These are phyloP conservation scores for Glareola pratincola DNA, from an alignment of 2,113 vertebrate genomes.

Conservation along the genomic window DNA sequence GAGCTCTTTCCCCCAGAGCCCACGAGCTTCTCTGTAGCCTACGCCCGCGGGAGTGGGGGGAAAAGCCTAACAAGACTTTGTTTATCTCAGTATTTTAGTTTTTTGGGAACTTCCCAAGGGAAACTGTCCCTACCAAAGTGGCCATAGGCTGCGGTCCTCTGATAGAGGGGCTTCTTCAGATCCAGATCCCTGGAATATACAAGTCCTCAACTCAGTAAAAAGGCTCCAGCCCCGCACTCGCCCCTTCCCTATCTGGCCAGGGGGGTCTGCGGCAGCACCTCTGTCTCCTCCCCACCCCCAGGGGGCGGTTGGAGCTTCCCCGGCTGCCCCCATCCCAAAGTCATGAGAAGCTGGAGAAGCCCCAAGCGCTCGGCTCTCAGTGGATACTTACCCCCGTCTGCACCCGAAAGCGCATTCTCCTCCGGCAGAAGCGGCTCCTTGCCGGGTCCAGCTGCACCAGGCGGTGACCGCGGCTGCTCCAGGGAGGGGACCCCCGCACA, in stretches of 20 bases:
- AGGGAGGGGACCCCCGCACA: neutral
- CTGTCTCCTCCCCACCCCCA: neutral
- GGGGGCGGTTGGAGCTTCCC: constrained; percentile 5
- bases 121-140: constrained; percentile 98
- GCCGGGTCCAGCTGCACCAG: neutral
- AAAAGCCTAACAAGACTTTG: constrained; percentile 84
- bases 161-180: constrained; percentile 98
- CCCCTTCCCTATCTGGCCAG: neutral
- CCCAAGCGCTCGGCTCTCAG: constrained; percentile 45
- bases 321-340: neutral
- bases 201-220: constrained; percentile 84
- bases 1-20: constrained; percentile 83
- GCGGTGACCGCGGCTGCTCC: neutral
- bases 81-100: constrained; percentile 89
- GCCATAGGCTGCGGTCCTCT: constrained; percentile 97
- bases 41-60: constrained; percentile 89
- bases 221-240: neutral
- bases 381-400: constrained; percentile 63
- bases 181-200: constrained; percentile 99
- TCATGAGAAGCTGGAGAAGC: constrained; percentile 7
- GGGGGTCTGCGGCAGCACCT: neutral
- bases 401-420: neutral
- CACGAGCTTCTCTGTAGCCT: constrained; percentile 96
- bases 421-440: constrained; percentile 1
- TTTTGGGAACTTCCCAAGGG: constrained; percentile 96